A percentile compares a stretch with the other conserved stretches of the same genome.
phyloP scores from a whole-genome alignment of 2,888 invertebrate species.

The Punctoribates punctum region DNA sequence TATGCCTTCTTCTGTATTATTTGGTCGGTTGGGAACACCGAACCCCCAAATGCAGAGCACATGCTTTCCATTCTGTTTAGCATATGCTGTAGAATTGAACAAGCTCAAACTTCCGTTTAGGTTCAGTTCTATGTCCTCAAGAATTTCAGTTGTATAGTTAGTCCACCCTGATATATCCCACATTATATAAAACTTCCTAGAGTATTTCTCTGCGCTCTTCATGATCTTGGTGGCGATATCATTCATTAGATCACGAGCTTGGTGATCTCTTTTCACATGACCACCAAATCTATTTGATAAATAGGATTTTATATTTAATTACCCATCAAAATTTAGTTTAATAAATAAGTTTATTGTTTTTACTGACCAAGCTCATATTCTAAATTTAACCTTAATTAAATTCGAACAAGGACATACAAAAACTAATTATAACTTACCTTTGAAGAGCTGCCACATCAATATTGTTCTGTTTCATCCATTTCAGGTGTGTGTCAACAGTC shows the following conservation, averaged over 20 bases:
- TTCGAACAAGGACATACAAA: too few species aligned
- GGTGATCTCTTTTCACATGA: too few species aligned
- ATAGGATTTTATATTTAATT: too few species aligned
- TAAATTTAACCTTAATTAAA: too few species aligned
- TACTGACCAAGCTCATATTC: too few species aligned
- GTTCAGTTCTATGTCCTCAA: not conserved
- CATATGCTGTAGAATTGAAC: not conserved
- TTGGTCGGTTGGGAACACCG: not conserved
- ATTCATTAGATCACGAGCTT: too few species aligned
- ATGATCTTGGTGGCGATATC: too few species aligned
- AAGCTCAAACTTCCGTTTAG: not conserved
- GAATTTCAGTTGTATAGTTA: not conserved
- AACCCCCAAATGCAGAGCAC: not conserved
- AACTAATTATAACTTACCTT: too few species aligned
- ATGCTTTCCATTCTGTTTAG: not conserved
- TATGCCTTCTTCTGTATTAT: not conserved
- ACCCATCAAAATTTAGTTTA: too few species aligned
- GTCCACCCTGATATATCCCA: constrained; percentile 1
- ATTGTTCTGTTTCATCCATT: not conserved
- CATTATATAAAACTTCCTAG: not conserved
- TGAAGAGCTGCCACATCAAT: not conserved
- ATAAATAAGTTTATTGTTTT: too few species aligned
- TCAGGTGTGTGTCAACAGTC: not conserved
- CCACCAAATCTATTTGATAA: too few species aligned
- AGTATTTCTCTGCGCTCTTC: not conserved